Conservation (phyloP, 2,797 vertebrate species). For the Nyctibius grandis region DNA sequence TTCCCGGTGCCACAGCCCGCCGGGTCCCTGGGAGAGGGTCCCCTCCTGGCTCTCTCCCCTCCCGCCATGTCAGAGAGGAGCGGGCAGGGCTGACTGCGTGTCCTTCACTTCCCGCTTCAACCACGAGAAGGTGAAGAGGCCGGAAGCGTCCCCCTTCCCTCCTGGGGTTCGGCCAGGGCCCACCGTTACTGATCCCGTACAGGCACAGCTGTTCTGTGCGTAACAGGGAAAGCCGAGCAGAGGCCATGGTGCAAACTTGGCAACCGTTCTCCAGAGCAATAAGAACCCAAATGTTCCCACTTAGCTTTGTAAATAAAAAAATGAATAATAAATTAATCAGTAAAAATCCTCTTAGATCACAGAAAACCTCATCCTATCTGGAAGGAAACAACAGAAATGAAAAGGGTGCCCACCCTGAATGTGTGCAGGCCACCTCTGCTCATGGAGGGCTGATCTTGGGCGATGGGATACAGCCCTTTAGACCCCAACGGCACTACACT, state of each 20-base stretch:
- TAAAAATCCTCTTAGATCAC: background rate
- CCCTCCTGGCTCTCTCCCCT: too few species aligned
- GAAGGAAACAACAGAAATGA: background rate
- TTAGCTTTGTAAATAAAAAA: background rate
- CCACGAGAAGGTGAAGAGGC: background rate
- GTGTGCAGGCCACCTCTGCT: background rate
- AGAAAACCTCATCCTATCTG: background rate
- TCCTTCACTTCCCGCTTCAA: fast-evolving
- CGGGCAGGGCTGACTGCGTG: fast-evolving
- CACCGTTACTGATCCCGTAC: fast-evolving
- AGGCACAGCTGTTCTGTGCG: background rate
- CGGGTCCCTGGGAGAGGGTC: too few species aligned
- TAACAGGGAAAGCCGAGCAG: background rate
- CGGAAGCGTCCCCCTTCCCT: background rate
- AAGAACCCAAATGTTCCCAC: background rate
- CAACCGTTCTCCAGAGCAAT: background rate
- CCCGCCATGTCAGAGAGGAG: background rate
- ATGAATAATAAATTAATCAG: background rate
- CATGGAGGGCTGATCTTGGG: fast-evolving
- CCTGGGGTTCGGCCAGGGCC: too few species aligned
- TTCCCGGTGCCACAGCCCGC: too few species aligned
- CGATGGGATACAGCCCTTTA: background rate
- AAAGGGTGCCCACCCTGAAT: background rate
- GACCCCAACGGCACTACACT: fast-evolving
- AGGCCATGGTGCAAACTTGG: fast-evolving